Base-by-base conservation (phyloP, 2,888 invertebrate genomes). In the Drosophila algonquin region DNA sequence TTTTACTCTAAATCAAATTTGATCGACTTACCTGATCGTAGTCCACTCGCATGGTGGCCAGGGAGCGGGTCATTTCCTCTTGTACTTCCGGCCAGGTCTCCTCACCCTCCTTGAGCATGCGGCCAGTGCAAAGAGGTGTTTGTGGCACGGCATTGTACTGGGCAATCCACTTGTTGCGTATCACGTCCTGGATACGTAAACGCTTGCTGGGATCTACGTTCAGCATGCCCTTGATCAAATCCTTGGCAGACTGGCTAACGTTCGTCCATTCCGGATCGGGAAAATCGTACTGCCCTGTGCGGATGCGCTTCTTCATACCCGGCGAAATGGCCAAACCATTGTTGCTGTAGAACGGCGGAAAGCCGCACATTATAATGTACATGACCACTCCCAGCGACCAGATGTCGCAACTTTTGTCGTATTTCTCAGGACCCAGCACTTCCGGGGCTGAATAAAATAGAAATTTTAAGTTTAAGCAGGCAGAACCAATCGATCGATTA, bases 311-410 rank as follows among this genome's bases (percentile, higher is more conserved):
- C 92, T 99, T 99, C 99, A 99, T 99, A 6, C 99, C 99, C 0
- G 99, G 99, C 1, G 98, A 99, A 91, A 99, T 99, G 45, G 99
- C 98, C 59, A 98, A 94, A 0, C 99, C 99, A 89, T 98, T 98
- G 92, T 98, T 98, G 90, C 98, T 98, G 93, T 99, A 99, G 93
- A 99, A 99, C 0, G 99, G 99, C 9, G 99, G 99, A 93, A 98
- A 99, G 0, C 99, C 99, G 92, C 99, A 99, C 72, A 99, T 94
- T 93, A 99, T 93, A 89, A 99, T 99, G 92, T 99, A 99, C 98
- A 99, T 99, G 75, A 99, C 99, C 32, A 99, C 99, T 24, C 99
- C 99, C 68, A 99, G 93, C 0, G 99, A 98, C 99, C 99, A 99
- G 90, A 99, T 96, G 94, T 99, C 99, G 93, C 99, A 99, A 79